Conservation (phyloP, 30 jellyfish, hydroid and myxozoan genomes). For the Pseudorhiza aurosa region DNA sequence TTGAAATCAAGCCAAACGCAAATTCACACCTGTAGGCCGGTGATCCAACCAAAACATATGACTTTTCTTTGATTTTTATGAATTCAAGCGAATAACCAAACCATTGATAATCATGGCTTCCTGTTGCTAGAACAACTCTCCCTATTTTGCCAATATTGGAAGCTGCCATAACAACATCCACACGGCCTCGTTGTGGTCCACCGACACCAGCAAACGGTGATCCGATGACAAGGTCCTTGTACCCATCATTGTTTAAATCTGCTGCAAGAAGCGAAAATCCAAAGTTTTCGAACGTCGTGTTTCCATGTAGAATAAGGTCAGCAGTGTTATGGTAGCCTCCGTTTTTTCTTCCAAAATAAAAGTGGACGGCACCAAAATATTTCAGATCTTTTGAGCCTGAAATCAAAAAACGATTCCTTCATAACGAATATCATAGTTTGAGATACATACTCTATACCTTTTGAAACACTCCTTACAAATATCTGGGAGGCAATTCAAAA, state of each 20-base stretch:
- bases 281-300: constrained; percentile 64
- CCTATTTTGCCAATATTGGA: constrained; percentile 2
- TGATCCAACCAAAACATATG: constrained; percentile 65
- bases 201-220: constrained; percentile 69
- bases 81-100: constrained; percentile 69
- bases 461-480: no score
- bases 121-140: constrained; percentile 23
- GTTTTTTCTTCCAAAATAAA: constrained; percentile 65
- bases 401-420: background rate
- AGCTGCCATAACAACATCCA: constrained; percentile 43
- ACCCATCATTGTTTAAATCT: constrained; percentile 71
- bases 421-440: no score
- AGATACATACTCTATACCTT: no score
- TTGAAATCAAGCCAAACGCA: no score
- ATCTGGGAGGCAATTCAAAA: no score
- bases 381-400: constrained; percentile 62
- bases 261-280: constrained; percentile 61
- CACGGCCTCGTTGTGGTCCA: constrained; percentile 80
- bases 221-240: constrained; percentile 59
- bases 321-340: constrained; percentile 38
- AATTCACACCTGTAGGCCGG: constrained; percentile 80
- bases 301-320: constrained; percentile 39
- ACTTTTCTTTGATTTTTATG: background rate
- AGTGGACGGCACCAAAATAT: constrained; percentile 72
- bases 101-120: constrained; percentile 79